These are phyloP conservation scores for Cololabis saira DNA, from an alignment of 2,113 vertebrate genomes.

Conservation along the genomic window DNA sequence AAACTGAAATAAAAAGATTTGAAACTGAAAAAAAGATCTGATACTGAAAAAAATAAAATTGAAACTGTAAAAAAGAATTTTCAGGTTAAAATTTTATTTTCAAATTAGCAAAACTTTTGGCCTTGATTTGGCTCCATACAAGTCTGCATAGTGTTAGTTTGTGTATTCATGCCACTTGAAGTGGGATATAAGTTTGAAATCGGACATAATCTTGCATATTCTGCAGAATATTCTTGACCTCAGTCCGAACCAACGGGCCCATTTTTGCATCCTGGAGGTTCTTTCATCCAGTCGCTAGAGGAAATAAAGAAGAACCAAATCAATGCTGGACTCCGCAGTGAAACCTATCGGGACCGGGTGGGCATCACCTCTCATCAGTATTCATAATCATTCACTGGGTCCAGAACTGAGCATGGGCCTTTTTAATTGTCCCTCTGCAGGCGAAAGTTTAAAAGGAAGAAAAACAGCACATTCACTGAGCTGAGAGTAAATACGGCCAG, in stretches of 20 bases:
- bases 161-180: too few species aligned
- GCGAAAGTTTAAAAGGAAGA: slow-evolving; percentile 48
- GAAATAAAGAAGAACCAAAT: slow-evolving; percentile 47
- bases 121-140: too few species aligned
- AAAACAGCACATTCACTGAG: slow-evolving; percentile 46
- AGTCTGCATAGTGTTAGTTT: too few species aligned
- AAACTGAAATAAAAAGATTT: too few species aligned
- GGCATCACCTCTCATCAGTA: slow-evolving; percentile 69
- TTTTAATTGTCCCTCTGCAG: slow-evolving; percentile 73
- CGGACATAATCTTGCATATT: background rate
- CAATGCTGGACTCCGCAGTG: slow-evolving; percentile 43
- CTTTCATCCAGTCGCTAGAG: slow-evolving; percentile 12
- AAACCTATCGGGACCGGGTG: slow-evolving; percentile 38
- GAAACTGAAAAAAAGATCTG: too few species aligned
- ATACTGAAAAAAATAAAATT: too few species aligned
- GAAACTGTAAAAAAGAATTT: too few species aligned
- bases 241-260: slow-evolving; percentile 20
- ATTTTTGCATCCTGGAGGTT: slow-evolving; percentile 16
- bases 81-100: too few species aligned
- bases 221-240: slow-evolving; percentile 11
- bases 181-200: background rate
- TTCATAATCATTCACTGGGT: slow-evolving; percentile 54
- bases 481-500: slow-evolving; percentile 60
- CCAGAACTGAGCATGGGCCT: slow-evolving; percentile 30
- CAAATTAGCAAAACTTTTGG: too few species aligned